Evolutionary conservation across 1,140 invertebrate genomes (phyloP).

Genomic region (Bactericera cockerelli): DNA sequence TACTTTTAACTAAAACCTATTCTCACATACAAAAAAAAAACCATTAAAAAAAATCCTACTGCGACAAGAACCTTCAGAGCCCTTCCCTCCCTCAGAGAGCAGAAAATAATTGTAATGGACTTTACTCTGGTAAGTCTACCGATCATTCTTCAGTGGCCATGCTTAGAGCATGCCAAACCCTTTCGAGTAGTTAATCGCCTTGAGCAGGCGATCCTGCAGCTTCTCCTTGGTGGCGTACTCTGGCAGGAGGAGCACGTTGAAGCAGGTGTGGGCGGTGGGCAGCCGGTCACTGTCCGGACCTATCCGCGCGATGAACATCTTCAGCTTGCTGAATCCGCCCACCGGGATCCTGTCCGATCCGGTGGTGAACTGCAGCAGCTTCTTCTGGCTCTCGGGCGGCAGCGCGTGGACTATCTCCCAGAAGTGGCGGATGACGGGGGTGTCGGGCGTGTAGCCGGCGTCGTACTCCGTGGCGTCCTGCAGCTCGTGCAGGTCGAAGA

Average conservation of each 20-base stretch:
- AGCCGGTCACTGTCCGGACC: constrained; percentile 59
- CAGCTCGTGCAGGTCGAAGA: constrained; percentile 75
- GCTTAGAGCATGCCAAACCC: constrained; percentile 68
- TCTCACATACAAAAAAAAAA: too few relatives aligned
- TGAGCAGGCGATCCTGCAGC: constrained; percentile 67
- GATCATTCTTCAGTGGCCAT: background rate
- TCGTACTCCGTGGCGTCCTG: constrained; percentile 88
- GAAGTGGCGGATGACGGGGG: constrained; percentile 75
- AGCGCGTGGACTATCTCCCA: constrained; percentile 90
- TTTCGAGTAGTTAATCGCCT: constrained; percentile 80
- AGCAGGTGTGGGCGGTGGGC: constrained; percentile 85
- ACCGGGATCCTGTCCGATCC: constrained; percentile 87
- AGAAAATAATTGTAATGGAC: too few relatives aligned
- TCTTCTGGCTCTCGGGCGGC: constrained; percentile 65
- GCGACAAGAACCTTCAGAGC: too few relatives aligned
- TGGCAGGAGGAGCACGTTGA: constrained; percentile 85
- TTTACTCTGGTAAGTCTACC: too few relatives aligned
- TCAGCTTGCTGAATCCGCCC: constrained; percentile 73
- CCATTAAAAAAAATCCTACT: too few relatives aligned
- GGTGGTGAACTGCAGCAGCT: constrained; percentile 83
- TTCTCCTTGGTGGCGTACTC: constrained; percentile 72
- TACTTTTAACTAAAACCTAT: too few relatives aligned
- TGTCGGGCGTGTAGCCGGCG: constrained; percentile 68
- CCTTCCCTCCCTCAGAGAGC: too few relatives aligned
- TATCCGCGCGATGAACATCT: constrained; percentile 63